Base-by-base conservation (phyloP, 2,113 vertebrate species). In the Megatriorchis doriae region DNA sequence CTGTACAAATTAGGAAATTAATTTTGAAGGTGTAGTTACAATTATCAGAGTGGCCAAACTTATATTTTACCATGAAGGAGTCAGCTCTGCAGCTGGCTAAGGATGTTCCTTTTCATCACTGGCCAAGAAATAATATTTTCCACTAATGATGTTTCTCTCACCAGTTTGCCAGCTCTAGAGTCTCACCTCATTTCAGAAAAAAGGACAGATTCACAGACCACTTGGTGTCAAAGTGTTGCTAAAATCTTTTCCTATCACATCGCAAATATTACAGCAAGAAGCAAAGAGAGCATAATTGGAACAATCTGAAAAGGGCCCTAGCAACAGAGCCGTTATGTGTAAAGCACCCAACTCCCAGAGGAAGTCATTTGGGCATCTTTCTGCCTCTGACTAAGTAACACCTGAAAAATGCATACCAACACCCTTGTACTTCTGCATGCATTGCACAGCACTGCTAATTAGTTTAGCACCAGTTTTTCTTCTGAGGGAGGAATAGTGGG, bases 381-480 rank as follows among this genome's bases (percentile, higher is more conserved):
- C 27, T 73, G 59, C 61, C 43, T 82, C 45, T 73, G 42, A 13
- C 4, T 83, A 18, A 82, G 58, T 22, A 77, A 47, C 21, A 67
- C 32, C 65, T 79, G 65, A 38, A 83, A 79, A 88, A 81, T 26
- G 52, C 40, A 26, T 72, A 26, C 52, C 61, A 62, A 2, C 40
- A 59, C 6, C 70, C 40, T 43, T 32, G 73, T 70, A 42, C n/a
- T 59, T 16, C 79, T 82, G 84, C 42, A 56, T 22, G 52, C 65
- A n/a, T 81, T 50, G 36, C 23, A 75, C 81, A 86, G 71, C 20
- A 25, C 56, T 73, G 38, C 13, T 94, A 84, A 97, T 95, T 92
- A 94, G 23, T 73, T 95, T 48, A 94, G 91, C 95, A 96, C 80
- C 70, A 83, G 32, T 78, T 96, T 86, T 91, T 78, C 81, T 70